Conservation (phyloP, 1,140 invertebrate species). For the Habropoda laboriosa region DNA sequence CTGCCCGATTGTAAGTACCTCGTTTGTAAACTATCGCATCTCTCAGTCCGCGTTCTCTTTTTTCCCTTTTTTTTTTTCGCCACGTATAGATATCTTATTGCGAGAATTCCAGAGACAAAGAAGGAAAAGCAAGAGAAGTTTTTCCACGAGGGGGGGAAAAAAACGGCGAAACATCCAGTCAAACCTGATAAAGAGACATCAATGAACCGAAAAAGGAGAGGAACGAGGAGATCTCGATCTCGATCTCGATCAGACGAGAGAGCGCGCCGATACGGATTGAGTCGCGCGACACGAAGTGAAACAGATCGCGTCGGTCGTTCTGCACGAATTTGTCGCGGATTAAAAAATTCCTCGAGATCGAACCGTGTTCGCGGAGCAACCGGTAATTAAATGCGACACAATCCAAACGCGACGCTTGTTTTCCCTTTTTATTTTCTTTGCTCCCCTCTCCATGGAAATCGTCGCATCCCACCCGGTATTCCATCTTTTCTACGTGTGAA, state of each 20-base stretch:
- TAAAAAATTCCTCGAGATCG: constrained; percentile 50
- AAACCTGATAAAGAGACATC: constrained; percentile 31
- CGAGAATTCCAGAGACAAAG: background rate
- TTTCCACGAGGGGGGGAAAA: background rate
- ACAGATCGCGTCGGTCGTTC: background rate
- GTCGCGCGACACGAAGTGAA: constrained; percentile 11
- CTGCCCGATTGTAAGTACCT: too few species aligned
- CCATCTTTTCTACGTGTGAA: background rate
- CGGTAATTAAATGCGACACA: constrained; percentile 54
- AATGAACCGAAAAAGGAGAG: constrained; percentile 38
- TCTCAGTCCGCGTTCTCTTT: too few species aligned
- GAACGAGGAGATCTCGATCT: constrained; percentile 1
- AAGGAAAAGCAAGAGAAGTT: background rate
- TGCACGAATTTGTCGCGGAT: constrained; percentile 30
- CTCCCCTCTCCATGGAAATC: constrained; percentile 62
- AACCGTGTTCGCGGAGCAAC: background rate
- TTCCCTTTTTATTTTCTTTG: constrained; percentile 1
- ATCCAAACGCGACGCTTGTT: background rate
- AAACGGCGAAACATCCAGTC: background rate
- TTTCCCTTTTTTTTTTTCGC: too few species aligned
- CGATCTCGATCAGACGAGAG: constrained; percentile 26
- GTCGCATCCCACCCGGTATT: constrained; percentile 52
- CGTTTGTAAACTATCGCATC: too few species aligned
- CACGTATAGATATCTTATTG: too few species aligned
- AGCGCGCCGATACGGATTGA: constrained; percentile 35